Conservation (phyloP, 2,797 vertebrate genomes). For the Amniataba percoides region DNA sequence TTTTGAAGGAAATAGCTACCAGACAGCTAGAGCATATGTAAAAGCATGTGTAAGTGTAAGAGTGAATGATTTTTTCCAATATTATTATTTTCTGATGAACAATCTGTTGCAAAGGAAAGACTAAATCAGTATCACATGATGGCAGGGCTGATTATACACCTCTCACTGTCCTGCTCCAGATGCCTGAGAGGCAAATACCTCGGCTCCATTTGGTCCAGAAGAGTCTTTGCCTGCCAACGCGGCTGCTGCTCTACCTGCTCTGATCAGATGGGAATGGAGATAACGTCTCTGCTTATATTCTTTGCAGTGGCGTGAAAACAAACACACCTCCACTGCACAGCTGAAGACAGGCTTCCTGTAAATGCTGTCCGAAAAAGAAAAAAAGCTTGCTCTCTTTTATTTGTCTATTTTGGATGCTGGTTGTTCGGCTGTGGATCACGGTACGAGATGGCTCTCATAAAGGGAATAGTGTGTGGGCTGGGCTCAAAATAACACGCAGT, state of each 20-base stretch:
- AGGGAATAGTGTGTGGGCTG: slow-evolving; percentile 56
- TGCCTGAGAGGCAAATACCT: slow-evolving; percentile 84
- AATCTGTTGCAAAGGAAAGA: slow-evolving; percentile 14
- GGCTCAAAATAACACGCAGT: slow-evolving; percentile 51
- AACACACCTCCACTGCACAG: slow-evolving; percentile 76
- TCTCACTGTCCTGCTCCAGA: slow-evolving; percentile 58
- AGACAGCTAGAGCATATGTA: neutral
- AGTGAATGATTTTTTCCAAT: neutral
- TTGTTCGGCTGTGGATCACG: slow-evolving; percentile 48
- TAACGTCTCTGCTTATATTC: slow-evolving; percentile 74
- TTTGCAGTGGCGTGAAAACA: slow-evolving; percentile 80
- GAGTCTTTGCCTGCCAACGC: slow-evolving; percentile 70
- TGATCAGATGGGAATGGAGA: slow-evolving; percentile 82
- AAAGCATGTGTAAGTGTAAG: neutral
- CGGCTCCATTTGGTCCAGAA: slow-evolving; percentile 69
- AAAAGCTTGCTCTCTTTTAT: slow-evolving; percentile 44
- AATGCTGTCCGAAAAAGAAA: slow-evolving; percentile 37
- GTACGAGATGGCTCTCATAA: slow-evolving; percentile 52
- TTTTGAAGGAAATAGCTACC: neutral
- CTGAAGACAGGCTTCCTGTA: slow-evolving; percentile 67
- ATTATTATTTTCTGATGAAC: slow-evolving; percentile 1
- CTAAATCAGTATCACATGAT: slow-evolving; percentile 24
- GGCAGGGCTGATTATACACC: slow-evolving; percentile 37
- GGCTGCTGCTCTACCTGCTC: slow-evolving; percentile 70
- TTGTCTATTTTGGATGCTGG: slow-evolving; percentile 57